A percentile compares a stretch with the other conserved stretches of the same genome.
These are phyloP conservation scores for Epinephelus coioides DNA, from an alignment of 2,797 vertebrate genomes.

Conservation along the genomic window DNA sequence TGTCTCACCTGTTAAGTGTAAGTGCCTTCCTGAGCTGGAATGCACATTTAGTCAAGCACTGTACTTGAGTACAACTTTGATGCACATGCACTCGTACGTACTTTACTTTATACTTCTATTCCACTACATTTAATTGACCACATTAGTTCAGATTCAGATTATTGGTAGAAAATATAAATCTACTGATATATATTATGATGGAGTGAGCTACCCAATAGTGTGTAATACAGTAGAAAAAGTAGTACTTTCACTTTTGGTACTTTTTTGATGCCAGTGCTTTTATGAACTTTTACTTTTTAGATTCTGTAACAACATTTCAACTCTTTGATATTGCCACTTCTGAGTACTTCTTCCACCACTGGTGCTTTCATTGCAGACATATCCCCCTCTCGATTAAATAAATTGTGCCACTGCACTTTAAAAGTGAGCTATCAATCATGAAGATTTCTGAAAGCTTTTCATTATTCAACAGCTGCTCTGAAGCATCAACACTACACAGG, in stretches of 20 bases:
- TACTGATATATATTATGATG: too few relatives aligned
- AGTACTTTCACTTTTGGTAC: too few relatives aligned
- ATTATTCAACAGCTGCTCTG: neutral
- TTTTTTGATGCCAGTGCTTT: neutral
- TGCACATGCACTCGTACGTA: too few relatives aligned
- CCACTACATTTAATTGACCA: too few relatives aligned
- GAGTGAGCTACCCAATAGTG: neutral
- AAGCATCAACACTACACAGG: neutral
- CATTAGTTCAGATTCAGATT: too few relatives aligned
- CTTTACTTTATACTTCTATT: too few relatives aligned
- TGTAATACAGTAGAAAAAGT: neutral
- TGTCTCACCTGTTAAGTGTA: neutral
- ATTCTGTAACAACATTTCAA: neutral
- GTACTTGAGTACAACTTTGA: neutral
- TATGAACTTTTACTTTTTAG: neutral
- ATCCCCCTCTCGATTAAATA: neutral
- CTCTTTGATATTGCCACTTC: neutral
- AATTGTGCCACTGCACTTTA: fast-evolving
- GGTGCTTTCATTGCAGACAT: neutral
- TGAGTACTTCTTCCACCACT: neutral
- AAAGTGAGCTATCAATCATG: neutral
- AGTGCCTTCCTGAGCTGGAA: neutral
- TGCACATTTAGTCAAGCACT: neutral
- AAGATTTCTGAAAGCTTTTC: neutral
- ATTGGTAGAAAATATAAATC: too few relatives aligned